phyloP scores from a whole-genome alignment of 2,888 invertebrate species.

The Romanomermis culicivorax region DNA sequence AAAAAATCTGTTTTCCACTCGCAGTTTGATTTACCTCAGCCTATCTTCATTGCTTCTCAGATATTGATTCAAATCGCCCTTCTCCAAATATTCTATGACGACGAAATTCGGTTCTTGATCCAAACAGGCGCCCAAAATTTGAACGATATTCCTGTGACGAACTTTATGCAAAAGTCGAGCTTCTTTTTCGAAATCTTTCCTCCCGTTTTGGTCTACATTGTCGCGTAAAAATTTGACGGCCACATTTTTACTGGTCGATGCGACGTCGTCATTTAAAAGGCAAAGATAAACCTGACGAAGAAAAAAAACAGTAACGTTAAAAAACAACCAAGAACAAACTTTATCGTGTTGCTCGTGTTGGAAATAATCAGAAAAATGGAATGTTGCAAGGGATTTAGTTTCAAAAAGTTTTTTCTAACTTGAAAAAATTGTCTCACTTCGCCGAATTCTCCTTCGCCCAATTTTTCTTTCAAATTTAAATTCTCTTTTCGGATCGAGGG shows the following conservation, averaged over 20 bases:
- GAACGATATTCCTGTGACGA: constrained; percentile 59
- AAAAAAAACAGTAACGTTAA: background rate
- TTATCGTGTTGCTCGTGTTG: too few species aligned
- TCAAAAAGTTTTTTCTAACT: too few species aligned
- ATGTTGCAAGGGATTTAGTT: background rate
- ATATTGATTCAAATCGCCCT: constrained; percentile 58
- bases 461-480: constrained; percentile 39
- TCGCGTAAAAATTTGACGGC: constrained; percentile 64
- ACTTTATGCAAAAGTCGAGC: constrained; percentile 60
- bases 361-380: too few species aligned
- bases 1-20: too few species aligned
- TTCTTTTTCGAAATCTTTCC: constrained; percentile 66
- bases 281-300: constrained; percentile 4
- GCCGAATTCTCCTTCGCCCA: constrained; percentile 69
- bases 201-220: constrained; percentile 46
- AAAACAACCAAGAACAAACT: too few species aligned
- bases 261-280: background rate
- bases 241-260: constrained; percentile 35
- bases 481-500: too few species aligned
- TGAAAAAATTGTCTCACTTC: constrained; percentile 47
- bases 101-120: constrained; percentile 63
- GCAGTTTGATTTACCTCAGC: constrained; percentile 40
- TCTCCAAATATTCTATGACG: constrained; percentile 67
- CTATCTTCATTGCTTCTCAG: constrained; percentile 47
- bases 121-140: constrained; percentile 57